Conservation (phyloP, 2,797 vertebrate species). For the Morelia viridis region DNA sequence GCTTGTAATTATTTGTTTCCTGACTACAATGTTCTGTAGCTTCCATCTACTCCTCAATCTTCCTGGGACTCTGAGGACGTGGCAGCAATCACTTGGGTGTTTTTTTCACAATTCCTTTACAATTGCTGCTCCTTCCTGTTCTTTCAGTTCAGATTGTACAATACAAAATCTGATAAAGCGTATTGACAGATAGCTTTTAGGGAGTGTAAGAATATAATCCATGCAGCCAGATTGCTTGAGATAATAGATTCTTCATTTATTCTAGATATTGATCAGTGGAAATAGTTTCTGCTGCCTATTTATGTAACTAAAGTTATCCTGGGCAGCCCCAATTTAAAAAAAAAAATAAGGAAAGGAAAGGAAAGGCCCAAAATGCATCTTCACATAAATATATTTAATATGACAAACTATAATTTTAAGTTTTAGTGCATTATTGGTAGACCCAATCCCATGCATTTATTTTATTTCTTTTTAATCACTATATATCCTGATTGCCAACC, state of each 20-base stretch:
- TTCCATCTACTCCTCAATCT: background rate
- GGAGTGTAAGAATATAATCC: slow-evolving; percentile 36
- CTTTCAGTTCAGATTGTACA: slow-evolving; percentile 15
- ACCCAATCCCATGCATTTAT: background rate
- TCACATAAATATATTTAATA: slow-evolving; percentile 3
- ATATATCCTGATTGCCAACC: background rate
- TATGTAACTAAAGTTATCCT: slow-evolving; percentile 12
- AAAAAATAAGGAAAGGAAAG: background rate
- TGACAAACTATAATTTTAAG: background rate
- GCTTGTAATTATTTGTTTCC: background rate
- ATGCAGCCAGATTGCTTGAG: slow-evolving; percentile 38
- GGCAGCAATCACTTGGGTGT: background rate
- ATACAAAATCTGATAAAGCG: slow-evolving; percentile 41
- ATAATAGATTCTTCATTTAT: slow-evolving; percentile 40
- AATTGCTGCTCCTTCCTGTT: slow-evolving; percentile 23
- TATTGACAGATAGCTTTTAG: slow-evolving; percentile 41
- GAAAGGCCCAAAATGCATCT: background rate
- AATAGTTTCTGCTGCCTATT: slow-evolving; percentile 28
- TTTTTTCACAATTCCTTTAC: slow-evolving; percentile 18
- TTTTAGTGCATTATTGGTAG: background rate
- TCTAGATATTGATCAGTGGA: slow-evolving; percentile 45
- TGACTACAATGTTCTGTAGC: background rate
- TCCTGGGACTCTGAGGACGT: background rate
- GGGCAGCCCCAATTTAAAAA: slow-evolving; percentile 19
- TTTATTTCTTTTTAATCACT: slow-evolving; percentile 1